A percentile compares a stretch with the other conserved stretches of the same genome.
Evolutionary conservation across 2,113 vertebrate species (phyloP).

Genomic region (Oryzias javanicus): DNA sequence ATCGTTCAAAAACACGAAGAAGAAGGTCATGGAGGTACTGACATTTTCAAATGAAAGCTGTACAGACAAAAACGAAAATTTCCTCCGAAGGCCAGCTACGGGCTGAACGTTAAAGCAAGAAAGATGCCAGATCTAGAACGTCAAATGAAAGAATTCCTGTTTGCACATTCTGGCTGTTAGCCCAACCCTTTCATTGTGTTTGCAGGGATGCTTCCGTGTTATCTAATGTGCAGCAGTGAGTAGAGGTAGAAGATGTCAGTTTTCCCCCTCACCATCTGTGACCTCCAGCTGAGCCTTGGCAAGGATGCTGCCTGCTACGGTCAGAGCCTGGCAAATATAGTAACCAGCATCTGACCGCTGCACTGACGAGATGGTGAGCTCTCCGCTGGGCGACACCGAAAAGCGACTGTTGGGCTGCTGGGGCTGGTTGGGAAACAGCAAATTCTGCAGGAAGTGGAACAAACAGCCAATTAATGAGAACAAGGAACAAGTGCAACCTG

Average conservation of each 20-base stretch:
- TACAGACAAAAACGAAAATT: neutral
- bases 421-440: slow-evolving; percentile 97
- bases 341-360: slow-evolving; percentile 92
- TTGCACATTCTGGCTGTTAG: neutral
- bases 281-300: slow-evolving; percentile 99
- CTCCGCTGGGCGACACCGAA: slow-evolving; percentile 90
- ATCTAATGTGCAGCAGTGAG: slow-evolving; percentile 18
- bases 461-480: slow-evolving; percentile 42
- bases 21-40: slow-evolving; percentile 44
- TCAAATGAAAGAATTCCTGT: neutral
- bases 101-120: slow-evolving; percentile 18
- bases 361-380: slow-evolving; percentile 92
- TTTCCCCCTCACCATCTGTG: slow-evolving; percentile 88
- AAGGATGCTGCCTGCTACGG: slow-evolving; percentile 96
- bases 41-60: slow-evolving; percentile 22
- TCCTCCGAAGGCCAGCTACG: slow-evolving; percentile 21
- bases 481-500: slow-evolving; percentile 34
- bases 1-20: slow-evolving; percentile 24
- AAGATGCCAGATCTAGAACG: slow-evolving; percentile 1
- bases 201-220: neutral
- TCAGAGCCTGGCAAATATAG: slow-evolving; percentile 98
- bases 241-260: slow-evolving; percentile 21
- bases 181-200: slow-evolving; percentile 8
- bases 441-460: slow-evolving; percentile 80
- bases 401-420: slow-evolving; percentile 88